A percentile compares a stretch with the other conserved stretches of the same genome.
phyloP scores from a whole-genome alignment of 2,113 vertebrate genomes.

The Scomber scombrus region DNA sequence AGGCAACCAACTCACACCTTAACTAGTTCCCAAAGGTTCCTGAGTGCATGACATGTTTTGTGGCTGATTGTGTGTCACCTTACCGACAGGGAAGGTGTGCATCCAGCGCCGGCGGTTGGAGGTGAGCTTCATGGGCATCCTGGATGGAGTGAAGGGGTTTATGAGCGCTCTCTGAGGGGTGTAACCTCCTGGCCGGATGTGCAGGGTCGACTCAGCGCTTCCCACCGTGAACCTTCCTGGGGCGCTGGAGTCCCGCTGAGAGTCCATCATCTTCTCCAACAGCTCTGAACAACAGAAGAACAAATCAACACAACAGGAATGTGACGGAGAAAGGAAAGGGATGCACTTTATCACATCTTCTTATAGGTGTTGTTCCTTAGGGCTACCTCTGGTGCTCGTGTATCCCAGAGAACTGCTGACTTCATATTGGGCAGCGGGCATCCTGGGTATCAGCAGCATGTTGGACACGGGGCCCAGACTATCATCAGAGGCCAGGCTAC shows the following conservation, averaged over 20 bases:
- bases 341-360: background rate
- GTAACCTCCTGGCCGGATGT: constrained; percentile 91
- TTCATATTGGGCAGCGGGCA: constrained; percentile 92
- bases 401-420: constrained; percentile 99
- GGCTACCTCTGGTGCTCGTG: constrained; percentile 93
- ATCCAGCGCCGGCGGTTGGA: constrained; percentile 98
- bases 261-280: constrained; percentile 92
- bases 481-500: constrained; percentile 95
- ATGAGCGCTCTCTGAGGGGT: constrained; percentile 94
- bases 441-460: constrained; percentile 93
- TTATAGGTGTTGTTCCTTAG: background rate
- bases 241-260: constrained; percentile 94
- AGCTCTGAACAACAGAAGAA: constrained; percentile 76
- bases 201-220: constrained; percentile 95
- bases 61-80: constrained; percentile 20
- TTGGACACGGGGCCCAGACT: constrained; percentile 94
- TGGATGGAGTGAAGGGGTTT: constrained; percentile 96
- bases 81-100: constrained; percentile 98
- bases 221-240: constrained; percentile 96
- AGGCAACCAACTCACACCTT: background rate
- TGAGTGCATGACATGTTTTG: background rate
- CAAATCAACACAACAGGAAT: background rate
- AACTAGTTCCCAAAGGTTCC: background rate
- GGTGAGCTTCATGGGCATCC: constrained; percentile 99
- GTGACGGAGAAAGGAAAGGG: background rate